These are phyloP conservation scores for Neogale vison DNA, from an alignment of 2,113 vertebrate species.

Conservation along the genomic window DNA sequence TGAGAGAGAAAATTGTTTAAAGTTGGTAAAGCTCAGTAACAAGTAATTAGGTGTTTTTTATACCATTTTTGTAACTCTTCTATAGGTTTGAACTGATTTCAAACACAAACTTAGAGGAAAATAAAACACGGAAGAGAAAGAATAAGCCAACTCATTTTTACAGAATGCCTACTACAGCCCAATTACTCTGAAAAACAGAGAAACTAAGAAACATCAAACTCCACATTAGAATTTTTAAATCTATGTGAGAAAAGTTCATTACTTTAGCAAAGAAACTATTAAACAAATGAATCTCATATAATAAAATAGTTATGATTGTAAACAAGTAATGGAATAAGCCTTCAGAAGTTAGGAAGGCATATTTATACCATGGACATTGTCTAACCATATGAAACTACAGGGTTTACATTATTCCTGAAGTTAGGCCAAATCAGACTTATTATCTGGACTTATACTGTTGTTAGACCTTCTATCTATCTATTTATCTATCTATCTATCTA, in stretches of 20 bases:
- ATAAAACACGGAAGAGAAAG: background rate
- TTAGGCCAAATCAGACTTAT: background rate
- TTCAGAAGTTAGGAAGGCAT: background rate
- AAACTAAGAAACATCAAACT: background rate
- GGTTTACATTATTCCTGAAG: background rate
- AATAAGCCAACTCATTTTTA: background rate
- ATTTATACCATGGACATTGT: background rate
- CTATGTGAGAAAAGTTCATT: background rate
- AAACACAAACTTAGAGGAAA: background rate
- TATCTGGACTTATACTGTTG: background rate
- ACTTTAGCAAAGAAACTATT: background rate
- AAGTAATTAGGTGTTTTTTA: background rate
- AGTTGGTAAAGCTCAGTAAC: background rate
- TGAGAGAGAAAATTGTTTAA: background rate
- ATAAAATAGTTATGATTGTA: background rate
- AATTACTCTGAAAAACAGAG: background rate
- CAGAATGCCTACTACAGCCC: background rate
- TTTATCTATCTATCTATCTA: no score
- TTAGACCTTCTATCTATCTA: background rate
- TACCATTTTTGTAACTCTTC: background rate
- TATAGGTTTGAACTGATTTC: conserved; percentile 9
- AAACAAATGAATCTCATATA: background rate
- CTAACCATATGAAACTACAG: background rate
- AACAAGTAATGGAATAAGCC: background rate
- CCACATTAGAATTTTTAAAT: background rate